Conservation (phyloP, 2,797 vertebrate genomes). For the Okamejei kenojei region DNA sequence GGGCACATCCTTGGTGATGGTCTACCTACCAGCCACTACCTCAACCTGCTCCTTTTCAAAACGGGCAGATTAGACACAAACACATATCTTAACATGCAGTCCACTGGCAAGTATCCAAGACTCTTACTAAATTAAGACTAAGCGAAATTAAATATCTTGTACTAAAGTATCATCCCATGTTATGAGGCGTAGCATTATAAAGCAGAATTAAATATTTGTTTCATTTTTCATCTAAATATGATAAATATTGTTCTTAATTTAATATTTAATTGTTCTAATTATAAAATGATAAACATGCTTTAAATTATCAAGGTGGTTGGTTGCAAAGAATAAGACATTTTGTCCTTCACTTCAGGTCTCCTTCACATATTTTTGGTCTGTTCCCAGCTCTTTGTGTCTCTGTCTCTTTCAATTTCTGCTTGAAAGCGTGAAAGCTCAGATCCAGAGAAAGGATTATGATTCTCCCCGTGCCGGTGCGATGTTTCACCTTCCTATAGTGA, state of each 20-base stretch:
- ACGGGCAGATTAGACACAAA: not conserved
- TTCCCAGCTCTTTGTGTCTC: not conserved
- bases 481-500: not conserved
- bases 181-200: not conserved
- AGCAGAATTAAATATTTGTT: slow-evolving; percentile 1
- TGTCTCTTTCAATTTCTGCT: slow-evolving; percentile 5
- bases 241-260: not conserved
- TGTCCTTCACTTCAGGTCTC: slow-evolving; percentile 28
- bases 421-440: not conserved
- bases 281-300: not conserved
- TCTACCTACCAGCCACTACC: too few relatives aligned
- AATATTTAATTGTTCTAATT: not conserved
- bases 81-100: not conserved
- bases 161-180: not conserved
- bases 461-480: not conserved
- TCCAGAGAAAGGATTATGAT: not conserved
- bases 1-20: not conserved
- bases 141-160: not conserved
- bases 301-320: not conserved
- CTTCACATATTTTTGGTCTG: not conserved
- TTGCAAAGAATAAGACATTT: not conserved
- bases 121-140: too few relatives aligned
- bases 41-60: too few relatives aligned
- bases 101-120: not conserved
- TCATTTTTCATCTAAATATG: not conserved